Evolutionary conservation across 2,888 invertebrate species (phyloP).

Genomic region (Papilio elwesi): DNA sequence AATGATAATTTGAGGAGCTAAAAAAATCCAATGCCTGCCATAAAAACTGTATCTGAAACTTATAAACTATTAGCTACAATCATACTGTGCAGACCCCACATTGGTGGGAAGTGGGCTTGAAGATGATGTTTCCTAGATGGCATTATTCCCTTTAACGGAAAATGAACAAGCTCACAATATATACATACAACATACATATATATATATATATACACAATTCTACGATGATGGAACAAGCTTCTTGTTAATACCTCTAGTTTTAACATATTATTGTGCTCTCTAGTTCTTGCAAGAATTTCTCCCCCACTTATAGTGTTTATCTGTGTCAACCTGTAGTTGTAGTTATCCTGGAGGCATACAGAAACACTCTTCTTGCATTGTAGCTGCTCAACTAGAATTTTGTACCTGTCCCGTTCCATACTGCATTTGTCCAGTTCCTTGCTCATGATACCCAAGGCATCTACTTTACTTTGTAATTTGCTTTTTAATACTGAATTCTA

Average conservation of each 20-base stretch:
- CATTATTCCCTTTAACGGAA: no score
- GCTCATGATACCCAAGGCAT: slow-evolving; percentile 91
- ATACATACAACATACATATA: no score
- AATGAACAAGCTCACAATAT: no score
- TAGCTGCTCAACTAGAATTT: slow-evolving; percentile 91
- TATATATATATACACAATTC: no score
- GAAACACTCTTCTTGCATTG: slow-evolving; percentile 75
- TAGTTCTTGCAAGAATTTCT: slow-evolving; percentile 83
- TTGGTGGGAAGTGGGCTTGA: no score
- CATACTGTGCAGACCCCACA: no score
- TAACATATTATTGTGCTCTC: slow-evolving; percentile 84
- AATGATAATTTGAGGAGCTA: no score
- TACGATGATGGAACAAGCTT: no score
- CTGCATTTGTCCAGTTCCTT: slow-evolving; percentile 91
- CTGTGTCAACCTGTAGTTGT: slow-evolving; percentile 63
- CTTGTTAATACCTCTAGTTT: slow-evolving; percentile 72
- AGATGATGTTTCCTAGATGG: no score
- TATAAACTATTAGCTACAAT: no score
- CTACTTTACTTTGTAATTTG: slow-evolving; percentile 92
- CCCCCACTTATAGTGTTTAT: slow-evolving; percentile 81
- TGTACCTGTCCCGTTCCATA: slow-evolving; percentile 91
- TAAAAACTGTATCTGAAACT: no score
- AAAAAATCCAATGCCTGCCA: no score
- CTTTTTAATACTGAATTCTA: slow-evolving; percentile 87
- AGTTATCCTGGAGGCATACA: slow-evolving; percentile 53